Conservation (phyloP, 2,888 invertebrate genomes). For the Drosophila subquinaria region DNA sequence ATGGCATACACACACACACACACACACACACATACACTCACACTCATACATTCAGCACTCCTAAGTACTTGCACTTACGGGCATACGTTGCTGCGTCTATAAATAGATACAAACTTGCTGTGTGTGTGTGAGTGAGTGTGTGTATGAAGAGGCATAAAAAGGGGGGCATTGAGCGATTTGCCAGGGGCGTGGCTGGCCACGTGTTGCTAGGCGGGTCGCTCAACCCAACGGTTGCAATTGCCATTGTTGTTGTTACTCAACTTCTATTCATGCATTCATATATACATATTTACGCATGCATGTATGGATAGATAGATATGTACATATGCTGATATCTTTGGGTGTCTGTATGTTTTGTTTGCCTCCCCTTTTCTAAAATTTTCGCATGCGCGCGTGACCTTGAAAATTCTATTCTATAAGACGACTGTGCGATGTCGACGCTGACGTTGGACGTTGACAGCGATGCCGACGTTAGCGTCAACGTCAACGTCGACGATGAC, state of each 20-base stretch:
- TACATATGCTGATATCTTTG: constrained; percentile 11
- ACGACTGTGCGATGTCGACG: constrained; percentile 20
- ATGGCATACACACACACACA: constrained; percentile 12
- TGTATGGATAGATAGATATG: constrained; percentile 3
- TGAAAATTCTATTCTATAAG: constrained; percentile 43
- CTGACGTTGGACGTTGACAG: background rate
- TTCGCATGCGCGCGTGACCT: constrained; percentile 56
- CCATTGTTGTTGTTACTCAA: constrained; percentile 25
- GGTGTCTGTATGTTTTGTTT: constrained; percentile 6
- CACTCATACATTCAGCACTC: background rate
- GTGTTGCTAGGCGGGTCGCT: constrained; percentile 76
- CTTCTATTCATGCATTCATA: constrained; percentile 13
- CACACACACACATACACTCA: background rate
- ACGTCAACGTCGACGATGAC: constrained; percentile 11
- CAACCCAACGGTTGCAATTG: constrained; percentile 47
- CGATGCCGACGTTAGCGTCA: background rate
- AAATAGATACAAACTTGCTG: constrained; percentile 42
- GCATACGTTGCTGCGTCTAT: constrained; percentile 42
- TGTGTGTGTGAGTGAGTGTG: constrained; percentile 6
- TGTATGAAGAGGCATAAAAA: constrained; percentile 8
- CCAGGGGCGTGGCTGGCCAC: constrained; percentile 54
- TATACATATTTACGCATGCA: background rate
- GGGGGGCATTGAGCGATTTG: constrained; percentile 26
- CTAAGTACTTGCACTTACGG: constrained; percentile 27
- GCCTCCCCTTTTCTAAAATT: constrained; percentile 28